Base-by-base conservation (phyloP, 2,888 invertebrate genomes). In the Lycia hirtaria region DNA sequence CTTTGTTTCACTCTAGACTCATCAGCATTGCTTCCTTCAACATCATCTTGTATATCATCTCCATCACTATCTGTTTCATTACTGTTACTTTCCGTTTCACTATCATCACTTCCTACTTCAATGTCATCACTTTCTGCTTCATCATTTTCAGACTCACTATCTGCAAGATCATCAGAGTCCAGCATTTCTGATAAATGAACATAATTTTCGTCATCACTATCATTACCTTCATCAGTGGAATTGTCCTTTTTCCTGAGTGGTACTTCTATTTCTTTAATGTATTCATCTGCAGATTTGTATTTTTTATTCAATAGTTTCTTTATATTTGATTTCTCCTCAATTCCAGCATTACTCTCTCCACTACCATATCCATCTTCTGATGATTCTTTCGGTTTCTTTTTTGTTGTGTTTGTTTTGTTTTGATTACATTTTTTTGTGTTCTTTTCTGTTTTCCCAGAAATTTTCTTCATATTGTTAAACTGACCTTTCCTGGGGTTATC, bases 291-390 rank as follows among this genome's bases (percentile, higher is more conserved):
- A 38, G 38, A 30, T 53, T 56, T 58, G 3, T 32, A 48, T 2
- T 55, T 56, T 7, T 40, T 57, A 4, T 19, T 32, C 12, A 17
- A 4, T 12, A 14, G 3, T 28, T 47, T 56, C 12, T 28, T 43
- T 45, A 48, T 54, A 6, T 9, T 30, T 7, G 19, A 17, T 43
- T 51, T 33, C 7, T n/a, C n/a, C 28, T 53, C 19, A 22, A n/a
- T 19, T 1, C 44, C 44, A 20, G 61, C 63, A 20, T 64, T 56
- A 28, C 62, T 59, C 60, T 80, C 75, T 45, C 76, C 87, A 68
- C 83, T 84, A 17, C 90, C 69, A 74, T 93, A 73, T 60, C 92
- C 77, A 80, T 82, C 85, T 82, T 92, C 80, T 67, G 87, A 88
- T 5, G 87, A 85, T 50, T 88, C 88, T 67, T 83, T 85, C 4